Conservation (phyloP, 2,797 vertebrate species). For the Tapirus indicus region DNA sequence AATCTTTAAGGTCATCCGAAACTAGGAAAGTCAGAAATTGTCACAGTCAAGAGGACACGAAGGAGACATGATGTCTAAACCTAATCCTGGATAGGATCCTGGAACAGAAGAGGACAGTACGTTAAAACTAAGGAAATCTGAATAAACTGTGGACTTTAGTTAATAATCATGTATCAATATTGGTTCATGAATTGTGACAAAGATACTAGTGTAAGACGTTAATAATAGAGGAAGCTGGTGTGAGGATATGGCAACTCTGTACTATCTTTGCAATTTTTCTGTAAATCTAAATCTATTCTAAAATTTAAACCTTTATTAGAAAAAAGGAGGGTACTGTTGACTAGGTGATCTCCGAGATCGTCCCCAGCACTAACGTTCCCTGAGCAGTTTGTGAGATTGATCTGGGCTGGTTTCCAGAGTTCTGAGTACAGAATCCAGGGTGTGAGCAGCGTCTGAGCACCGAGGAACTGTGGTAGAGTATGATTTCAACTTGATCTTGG, state of each 20-base stretch:
- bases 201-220: background rate
- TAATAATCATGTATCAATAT: background rate
- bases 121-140: background rate
- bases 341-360: background rate
- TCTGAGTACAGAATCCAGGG: background rate
- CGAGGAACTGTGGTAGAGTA: too few relatives aligned
- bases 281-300: background rate
- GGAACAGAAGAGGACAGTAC: background rate
- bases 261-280: background rate
- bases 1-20: background rate
- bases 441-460: background rate
- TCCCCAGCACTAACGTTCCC: fast-evolving
- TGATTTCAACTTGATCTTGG: background rate
- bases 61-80: background rate
- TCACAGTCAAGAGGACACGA: background rate
- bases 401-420: background rate
- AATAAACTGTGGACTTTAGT: background rate
- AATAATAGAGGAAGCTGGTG: background rate
- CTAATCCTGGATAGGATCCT: background rate
- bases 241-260: background rate
- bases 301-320: background rate
- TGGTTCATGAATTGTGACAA: background rate
- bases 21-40: background rate
- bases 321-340: background rate
- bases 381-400: background rate